A percentile compares a stretch with the other conserved stretches of the same genome.
Conservation (phyloP, 2,797 vertebrate genomes). For the Peromyscus eremicus region DNA sequence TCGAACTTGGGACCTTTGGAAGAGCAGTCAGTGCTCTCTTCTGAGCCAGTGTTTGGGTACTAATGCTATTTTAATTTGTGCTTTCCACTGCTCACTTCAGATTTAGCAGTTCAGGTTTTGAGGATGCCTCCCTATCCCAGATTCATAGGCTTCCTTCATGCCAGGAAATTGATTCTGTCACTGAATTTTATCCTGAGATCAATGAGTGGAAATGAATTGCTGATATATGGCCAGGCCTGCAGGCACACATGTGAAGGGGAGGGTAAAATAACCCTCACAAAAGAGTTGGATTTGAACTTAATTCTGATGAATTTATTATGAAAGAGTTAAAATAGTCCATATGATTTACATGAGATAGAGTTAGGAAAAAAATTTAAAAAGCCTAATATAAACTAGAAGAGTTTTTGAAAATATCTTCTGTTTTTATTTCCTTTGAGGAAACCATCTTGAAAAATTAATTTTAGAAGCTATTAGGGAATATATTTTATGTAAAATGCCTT, state of each 20-base stretch:
- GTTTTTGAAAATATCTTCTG: not conserved
- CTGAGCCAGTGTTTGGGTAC: not conserved
- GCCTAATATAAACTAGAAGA: not conserved
- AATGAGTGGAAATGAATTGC: not conserved
- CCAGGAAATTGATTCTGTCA: not conserved
- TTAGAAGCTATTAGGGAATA: conserved; percentile 6
- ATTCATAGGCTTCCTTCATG: not conserved
- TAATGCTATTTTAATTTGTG: not conserved
- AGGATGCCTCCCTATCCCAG: not conserved
- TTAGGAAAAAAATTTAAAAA: not conserved
- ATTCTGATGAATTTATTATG: not conserved
- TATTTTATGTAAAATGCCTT: conserved; percentile 65
- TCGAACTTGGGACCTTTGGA: not conserved
- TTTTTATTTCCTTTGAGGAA: conserved; percentile 65
- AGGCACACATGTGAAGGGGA: not conserved
- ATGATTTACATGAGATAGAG: not conserved
- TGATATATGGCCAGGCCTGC: not conserved
- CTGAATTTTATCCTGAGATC: not conserved
- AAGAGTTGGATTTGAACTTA: not conserved
- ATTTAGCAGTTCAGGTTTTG: not conserved
- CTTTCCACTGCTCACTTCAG: not conserved
- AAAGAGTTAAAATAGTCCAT: conserved; percentile 13
- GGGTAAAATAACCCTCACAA: not conserved
- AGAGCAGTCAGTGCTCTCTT: not conserved
- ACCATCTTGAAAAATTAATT: conserved; percentile 57